Conservation (phyloP, 2,113 vertebrate species). For the Leptocoma aspasia region DNA sequence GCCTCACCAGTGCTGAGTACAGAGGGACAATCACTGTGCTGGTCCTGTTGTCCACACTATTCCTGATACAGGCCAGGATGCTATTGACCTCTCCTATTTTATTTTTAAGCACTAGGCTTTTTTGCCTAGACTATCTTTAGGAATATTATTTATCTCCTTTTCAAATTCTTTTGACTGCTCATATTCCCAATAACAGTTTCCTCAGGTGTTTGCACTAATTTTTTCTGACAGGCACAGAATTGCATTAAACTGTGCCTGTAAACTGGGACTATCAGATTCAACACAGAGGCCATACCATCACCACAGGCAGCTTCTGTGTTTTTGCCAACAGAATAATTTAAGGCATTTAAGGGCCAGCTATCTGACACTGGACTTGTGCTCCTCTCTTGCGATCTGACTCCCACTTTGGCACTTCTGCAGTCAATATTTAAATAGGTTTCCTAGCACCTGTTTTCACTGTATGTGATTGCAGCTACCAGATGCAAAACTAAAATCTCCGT, state of each 20-base stretch:
- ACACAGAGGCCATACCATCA: rapidly evolving
- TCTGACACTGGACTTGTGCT: not conserved
- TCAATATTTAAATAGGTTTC: not conserved
- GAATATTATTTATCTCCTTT: not conserved
- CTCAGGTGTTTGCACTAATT: not conserved
- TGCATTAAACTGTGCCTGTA: not conserved
- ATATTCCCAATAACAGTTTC: not conserved
- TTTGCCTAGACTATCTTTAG: not conserved
- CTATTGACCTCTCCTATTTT: not conserved
- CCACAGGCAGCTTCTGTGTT: not conserved
- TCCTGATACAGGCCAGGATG: not conserved
- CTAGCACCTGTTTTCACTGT: not conserved
- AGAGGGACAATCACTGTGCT: not conserved
- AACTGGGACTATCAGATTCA: not conserved
- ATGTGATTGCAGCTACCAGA: not conserved
- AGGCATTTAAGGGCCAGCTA: not conserved
- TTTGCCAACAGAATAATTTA: not conserved
- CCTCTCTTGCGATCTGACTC: not conserved
- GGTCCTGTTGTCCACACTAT: not conserved
- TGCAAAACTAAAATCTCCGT: not conserved
- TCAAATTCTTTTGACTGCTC: not conserved
- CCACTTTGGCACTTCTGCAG: not conserved
- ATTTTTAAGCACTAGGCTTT: not conserved
- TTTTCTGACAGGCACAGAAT: not conserved
- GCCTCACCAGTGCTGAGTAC: rapidly evolving